Percentiles rank a stretch among this genome's conserved stretches.
These are phyloP conservation scores for Eonycteris spelaea DNA, from an alignment of 2,113 vertebrate genomes.

Conservation along the genomic window DNA sequence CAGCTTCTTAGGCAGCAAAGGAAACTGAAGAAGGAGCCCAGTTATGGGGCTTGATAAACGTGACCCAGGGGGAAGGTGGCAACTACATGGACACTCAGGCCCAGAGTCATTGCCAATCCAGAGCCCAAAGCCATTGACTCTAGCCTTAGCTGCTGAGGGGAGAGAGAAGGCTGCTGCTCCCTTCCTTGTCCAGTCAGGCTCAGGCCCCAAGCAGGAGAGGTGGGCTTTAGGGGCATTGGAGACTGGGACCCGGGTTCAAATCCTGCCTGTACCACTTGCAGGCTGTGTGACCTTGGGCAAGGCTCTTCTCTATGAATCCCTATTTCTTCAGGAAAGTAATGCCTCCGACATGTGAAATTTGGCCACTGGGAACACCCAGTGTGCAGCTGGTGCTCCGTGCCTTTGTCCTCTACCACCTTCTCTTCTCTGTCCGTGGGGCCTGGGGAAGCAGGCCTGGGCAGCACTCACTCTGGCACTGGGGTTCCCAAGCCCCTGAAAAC, in stretches of 20 bases:
- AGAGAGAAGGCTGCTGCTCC: too few species aligned
- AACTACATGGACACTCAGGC: accelerated
- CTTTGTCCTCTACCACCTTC: accelerated
- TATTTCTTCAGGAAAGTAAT: background rate
- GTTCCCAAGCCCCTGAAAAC: background rate
- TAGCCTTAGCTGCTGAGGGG: background rate
- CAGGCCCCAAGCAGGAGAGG: background rate
- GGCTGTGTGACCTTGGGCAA: background rate
- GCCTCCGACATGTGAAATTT: accelerated
- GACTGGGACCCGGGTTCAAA: background rate
- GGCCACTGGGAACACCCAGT: accelerated
- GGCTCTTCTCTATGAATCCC: background rate
- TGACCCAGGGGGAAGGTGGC: background rate
- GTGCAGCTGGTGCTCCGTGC: accelerated
- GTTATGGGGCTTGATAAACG: background rate
- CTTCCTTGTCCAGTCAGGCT: background rate
- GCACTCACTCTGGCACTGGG: background rate
- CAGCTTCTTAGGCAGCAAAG: background rate
- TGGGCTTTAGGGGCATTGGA: background rate
- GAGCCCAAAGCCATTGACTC: accelerated
- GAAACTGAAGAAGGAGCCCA: background rate
- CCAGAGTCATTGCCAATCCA: background rate
- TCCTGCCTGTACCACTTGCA: background rate
- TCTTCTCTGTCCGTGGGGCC: background rate
- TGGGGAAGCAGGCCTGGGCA: background rate